Base-by-base conservation (phyloP, 2,888 invertebrate genomes). In the Gastrophysa polygoni region DNA sequence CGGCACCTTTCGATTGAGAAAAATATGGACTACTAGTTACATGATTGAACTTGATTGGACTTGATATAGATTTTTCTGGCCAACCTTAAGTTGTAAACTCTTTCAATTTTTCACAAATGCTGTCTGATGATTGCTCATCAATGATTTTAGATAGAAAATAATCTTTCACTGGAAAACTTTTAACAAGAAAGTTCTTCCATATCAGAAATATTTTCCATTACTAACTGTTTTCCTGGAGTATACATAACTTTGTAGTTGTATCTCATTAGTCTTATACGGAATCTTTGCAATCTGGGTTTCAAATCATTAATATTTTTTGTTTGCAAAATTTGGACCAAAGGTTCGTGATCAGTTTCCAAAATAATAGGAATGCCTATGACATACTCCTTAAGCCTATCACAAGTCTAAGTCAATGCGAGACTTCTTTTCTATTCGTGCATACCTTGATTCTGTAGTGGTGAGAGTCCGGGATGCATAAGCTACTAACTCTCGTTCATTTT, bases 331-430 rank as follows among this genome's bases (percentile, higher is more conserved):
- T 77, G 61, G 5, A 65, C 28, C 14, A 63, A 49, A 1, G 62
- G 62, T 51, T 59, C 55, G 38, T 65, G 65, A 49, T 65, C 62
- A 2, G 62, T 65, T 63, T 59, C 62, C 8, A 65, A 46, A 57
- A 80, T 77, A 11, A 63, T 44, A 46, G 43, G 24, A 43, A 63
- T 48, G 1, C 56, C 63, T 29, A 44, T 56, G 14, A 63, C 44
- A 43, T 61, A 61, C 44, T 64, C 60, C 7, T 18, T 21, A 49
- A 64, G 60, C 58, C 70, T 70, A 57, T 79, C 76, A 10, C 72
- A 70, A 2, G 76, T 76, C 69, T 73, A 75, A 0, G 70, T 70
- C 1, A 79, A 59, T 11, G 75, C 78, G 6, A 80, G 59, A 16
- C 18, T 18, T 16, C 16, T 16, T 11, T 46, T 46, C 16, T 16